Base-by-base conservation (phyloP, 2,888 invertebrate species). In the Auanema sp. region DNA sequence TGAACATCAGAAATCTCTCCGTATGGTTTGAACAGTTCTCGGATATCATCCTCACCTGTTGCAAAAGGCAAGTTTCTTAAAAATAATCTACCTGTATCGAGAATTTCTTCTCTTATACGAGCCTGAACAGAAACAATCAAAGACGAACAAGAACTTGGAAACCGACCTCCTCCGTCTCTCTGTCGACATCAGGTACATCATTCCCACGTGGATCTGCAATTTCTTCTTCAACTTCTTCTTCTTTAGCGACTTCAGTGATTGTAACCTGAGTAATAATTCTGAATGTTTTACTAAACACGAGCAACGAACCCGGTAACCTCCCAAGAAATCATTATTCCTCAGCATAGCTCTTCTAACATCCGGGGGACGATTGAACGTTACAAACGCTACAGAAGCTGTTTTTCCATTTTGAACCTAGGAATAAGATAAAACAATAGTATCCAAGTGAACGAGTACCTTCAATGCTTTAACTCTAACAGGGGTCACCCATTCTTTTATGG, bases 31-130 rank as follows among this genome's bases (percentile, higher is more conserved):
- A 97, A 97, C 0, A 92, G 81, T 68, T 88, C 86, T 76, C 90
- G 90, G 43, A 98, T 84, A 80, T 95, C 92, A 66, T 91, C 90
- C 85, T 95, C 93, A 0, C 89, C 91, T 8, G 90, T 89, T 2
- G 90, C 89, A 83, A 93, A 97, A 0, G 93, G 87, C 64, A 97
- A 87, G 87, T 97, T 97, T 67, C 96, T 88, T 0, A 95, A 87
- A 87, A 93, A 97, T 79, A 97, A 90, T 75, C 91, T 89, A 1
- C 97, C 97, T 71, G 94, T 93, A 81, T 87, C 79, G 24, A 77
- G 69, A 44, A 79, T 78, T 50, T 69, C 65, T 23, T 79, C 77
- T 4, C 70, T 64, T 40, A 71, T 67, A 16, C 66, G 23, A 2
- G 58, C 63, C 55, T 55, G 12, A 52, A 59, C 25, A 6, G n/a